Evolutionary conservation across 2,888 invertebrate species (phyloP).

Genomic region (Tribolium freemani): DNA sequence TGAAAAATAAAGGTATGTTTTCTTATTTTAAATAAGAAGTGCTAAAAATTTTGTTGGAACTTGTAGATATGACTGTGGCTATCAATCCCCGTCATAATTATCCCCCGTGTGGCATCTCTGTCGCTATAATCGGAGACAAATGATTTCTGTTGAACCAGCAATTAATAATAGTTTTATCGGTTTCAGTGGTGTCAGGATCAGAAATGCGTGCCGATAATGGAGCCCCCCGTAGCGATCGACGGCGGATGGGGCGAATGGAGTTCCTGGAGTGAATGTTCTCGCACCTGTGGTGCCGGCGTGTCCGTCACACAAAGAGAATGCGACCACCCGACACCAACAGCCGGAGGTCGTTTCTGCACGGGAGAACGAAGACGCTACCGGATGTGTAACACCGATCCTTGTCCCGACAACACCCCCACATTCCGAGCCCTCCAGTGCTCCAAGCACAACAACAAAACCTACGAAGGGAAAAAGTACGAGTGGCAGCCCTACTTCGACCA

Average conservation of each 20-base stretch:
- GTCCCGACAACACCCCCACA: constrained; percentile 78
- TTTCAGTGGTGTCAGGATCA: constrained; percentile 89
- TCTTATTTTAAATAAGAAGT: too few species aligned
- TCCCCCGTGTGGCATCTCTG: constrained; percentile 9
- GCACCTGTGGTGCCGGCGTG: constrained; percentile 89
- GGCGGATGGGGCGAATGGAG: constrained; percentile 93
- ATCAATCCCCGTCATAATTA: constrained; percentile 31
- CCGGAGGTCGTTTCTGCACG: constrained; percentile 88
- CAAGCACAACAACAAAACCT: constrained; percentile 77
- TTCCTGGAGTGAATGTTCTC: constrained; percentile 83
- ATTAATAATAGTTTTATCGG: constrained; percentile 43
- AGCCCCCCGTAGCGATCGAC: constrained; percentile 79
- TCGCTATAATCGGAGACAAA: constrained; percentile 28
- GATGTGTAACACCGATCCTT: constrained; percentile 85
- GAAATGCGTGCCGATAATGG: constrained; percentile 83
- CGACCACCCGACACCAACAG: constrained; percentile 84
- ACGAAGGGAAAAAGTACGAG: constrained; percentile 77
- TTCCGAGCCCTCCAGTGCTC: constrained; percentile 86
- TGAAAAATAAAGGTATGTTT: too few species aligned
- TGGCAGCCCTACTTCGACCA: constrained; percentile 70
- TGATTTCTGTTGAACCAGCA: constrained; percentile 29
- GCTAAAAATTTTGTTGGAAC: background rate
- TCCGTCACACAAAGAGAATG: constrained; percentile 83
- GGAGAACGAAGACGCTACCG: constrained; percentile 83
- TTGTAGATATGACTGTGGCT: background rate